These are phyloP conservation scores for Siniperca knerii DNA, from an alignment of 2,113 vertebrate genomes.

Conservation along the genomic window DNA sequence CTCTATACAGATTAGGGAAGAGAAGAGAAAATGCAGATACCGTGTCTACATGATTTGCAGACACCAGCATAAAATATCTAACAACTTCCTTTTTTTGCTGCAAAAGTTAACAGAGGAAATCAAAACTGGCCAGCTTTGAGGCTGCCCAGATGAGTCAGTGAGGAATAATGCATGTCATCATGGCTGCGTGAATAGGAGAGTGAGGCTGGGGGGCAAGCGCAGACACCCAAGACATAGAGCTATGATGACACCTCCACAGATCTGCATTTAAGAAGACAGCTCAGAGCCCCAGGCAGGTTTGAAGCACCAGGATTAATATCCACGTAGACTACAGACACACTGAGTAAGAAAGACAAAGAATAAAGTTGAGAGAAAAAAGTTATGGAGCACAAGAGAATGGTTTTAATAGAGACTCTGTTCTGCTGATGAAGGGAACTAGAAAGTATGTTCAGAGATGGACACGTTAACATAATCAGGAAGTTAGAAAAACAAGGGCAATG, in stretches of 20 bases:
- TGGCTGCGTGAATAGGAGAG: constrained; percentile 66
- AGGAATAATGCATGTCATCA: constrained; percentile 77
- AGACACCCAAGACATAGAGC: constrained; percentile 77
- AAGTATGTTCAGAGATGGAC: constrained; percentile 7
- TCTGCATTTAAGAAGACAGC: constrained; percentile 78
- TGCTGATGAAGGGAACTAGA: constrained; percentile 25
- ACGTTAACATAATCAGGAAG: constrained; percentile 54
- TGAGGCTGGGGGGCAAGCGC: constrained; percentile 69
- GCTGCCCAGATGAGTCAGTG: constrained; percentile 74
- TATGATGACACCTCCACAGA: constrained; percentile 78
- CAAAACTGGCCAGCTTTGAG: constrained; percentile 56
- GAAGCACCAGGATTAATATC: constrained; percentile 74
- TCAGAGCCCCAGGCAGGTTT: constrained; percentile 64
- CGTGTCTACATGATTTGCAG: constrained; percentile 45
- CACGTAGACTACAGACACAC: constrained; percentile 54
- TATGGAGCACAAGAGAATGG: constrained; percentile 15
- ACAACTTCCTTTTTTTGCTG: constrained; percentile 26
- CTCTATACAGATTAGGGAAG: constrained; percentile 29
- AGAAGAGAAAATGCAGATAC: constrained; percentile 33
- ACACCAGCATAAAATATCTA: constrained; percentile 55
- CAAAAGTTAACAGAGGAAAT: constrained; percentile 39
- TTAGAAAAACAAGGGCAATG: constrained; percentile 44
- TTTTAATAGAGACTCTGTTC: constrained; percentile 8
- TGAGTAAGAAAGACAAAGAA: constrained; percentile 36
- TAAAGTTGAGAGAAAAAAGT: constrained; percentile 25